These are phyloP conservation scores for Cerastis rubricosa DNA, from an alignment of 2,888 invertebrate genomes.

Conservation along the genomic window DNA sequence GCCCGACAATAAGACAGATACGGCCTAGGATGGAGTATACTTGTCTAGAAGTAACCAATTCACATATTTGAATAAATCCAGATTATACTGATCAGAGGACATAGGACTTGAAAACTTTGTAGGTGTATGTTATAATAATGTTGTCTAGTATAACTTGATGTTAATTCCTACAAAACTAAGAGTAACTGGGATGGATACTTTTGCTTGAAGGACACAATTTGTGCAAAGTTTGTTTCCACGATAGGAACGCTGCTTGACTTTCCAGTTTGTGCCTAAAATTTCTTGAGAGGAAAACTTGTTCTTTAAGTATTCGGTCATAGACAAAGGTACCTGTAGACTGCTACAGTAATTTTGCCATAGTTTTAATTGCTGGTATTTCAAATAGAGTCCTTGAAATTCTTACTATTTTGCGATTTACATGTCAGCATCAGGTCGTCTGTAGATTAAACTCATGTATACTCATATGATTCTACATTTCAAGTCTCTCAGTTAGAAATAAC, in stretches of 20 bases:
- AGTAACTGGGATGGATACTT: background rate
- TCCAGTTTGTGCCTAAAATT: slow-evolving; percentile 36
- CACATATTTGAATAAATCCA: too few species aligned
- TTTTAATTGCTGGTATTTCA: background rate
- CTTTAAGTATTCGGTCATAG: slow-evolving; percentile 28
- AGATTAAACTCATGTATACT: too few species aligned
- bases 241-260: slow-evolving; percentile 37
- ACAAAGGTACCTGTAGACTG: background rate
- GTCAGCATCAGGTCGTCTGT: background rate
- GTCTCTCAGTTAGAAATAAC: background rate
- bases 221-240: slow-evolving; percentile 25
- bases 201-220: slow-evolving; percentile 40
- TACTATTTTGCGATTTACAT: background rate
- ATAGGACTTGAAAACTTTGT: too few species aligned
- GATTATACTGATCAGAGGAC: too few species aligned
- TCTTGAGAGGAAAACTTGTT: slow-evolving; percentile 28
- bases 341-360: slow-evolving; percentile 5
- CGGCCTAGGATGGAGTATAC: too few species aligned
- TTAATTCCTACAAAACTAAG: background rate
- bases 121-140: background rate
- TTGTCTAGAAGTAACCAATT: too few species aligned
- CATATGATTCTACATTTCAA: too few species aligned
- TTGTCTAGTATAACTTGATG: background rate
- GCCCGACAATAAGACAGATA: too few species aligned
- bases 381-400: background rate